Percentiles rank a stretch among this genome's conserved stretches.
Evolutionary conservation across 2,797 vertebrate species (phyloP).

Genomic region (Pelochelys cantorii): DNA sequence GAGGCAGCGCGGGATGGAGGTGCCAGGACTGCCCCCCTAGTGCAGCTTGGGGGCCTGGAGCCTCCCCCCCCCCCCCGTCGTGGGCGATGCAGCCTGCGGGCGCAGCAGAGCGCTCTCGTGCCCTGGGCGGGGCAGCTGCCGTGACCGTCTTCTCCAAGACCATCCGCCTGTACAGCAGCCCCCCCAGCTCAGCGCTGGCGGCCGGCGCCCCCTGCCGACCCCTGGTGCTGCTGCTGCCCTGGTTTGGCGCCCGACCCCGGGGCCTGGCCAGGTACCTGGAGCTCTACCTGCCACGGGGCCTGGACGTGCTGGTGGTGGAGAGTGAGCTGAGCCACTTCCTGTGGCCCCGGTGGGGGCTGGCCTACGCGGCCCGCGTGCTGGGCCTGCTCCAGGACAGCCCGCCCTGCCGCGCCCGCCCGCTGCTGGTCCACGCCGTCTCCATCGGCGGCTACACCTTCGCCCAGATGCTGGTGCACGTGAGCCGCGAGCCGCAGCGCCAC

Average conservation of each 20-base stretch:
- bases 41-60: no score
- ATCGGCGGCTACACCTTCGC: slow-evolving; percentile 81
- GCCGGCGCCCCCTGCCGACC: slow-evolving; percentile 63
- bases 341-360: slow-evolving; percentile 79
- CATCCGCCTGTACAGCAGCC: slow-evolving; percentile 44
- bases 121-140: not conserved
- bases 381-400: slow-evolving; percentile 72
- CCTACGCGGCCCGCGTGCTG: slow-evolving; percentile 31
- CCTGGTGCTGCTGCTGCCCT: slow-evolving; percentile 81
- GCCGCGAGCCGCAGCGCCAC: slow-evolving; percentile 62
- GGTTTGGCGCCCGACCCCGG: slow-evolving; percentile 78
- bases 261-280: slow-evolving; percentile 79
- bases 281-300: slow-evolving; percentile 79
- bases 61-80: no score
- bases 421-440: slow-evolving; percentile 84
- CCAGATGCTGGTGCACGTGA: slow-evolving; percentile 77
- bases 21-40: no score
- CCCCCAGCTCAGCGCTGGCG: slow-evolving; percentile 62
- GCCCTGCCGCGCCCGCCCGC: slow-evolving; percentile 72
- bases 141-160: not conserved
- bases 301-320: slow-evolving; percentile 81
- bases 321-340: slow-evolving; percentile 78
- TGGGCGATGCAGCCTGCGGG: no score
- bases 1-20: not conserved
- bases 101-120: not conserved